Conservation (phyloP, 2,888 invertebrate species). For the Hedychridium roseum region DNA sequence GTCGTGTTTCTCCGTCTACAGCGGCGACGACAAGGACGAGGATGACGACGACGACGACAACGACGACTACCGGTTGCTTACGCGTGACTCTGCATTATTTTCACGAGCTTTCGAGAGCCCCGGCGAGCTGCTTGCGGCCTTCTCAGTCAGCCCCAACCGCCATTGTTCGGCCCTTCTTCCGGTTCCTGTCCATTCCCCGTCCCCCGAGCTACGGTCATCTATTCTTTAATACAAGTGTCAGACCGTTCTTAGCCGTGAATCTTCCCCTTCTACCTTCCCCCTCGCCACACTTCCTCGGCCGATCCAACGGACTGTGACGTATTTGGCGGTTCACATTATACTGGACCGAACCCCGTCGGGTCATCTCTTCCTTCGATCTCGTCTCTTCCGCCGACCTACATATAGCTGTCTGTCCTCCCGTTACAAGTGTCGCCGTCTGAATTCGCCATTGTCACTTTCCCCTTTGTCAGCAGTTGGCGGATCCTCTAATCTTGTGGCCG, state of each 20-base stretch:
- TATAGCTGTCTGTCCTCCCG: too few species aligned
- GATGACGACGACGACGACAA: not conserved
- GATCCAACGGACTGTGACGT: not conserved
- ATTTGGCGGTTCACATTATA: not conserved
- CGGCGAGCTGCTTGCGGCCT: not conserved
- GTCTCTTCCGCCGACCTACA: too few species aligned
- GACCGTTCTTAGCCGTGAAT: not conserved
- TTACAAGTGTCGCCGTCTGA: too few species aligned
- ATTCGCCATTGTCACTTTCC: too few species aligned
- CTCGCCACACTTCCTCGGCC: not conserved
- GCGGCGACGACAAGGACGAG: not conserved
- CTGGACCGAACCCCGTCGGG: too few species aligned
- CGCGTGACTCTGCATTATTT: slow-evolving; percentile 8
- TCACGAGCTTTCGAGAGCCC: slow-evolving; percentile 1
- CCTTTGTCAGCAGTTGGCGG: too few species aligned
- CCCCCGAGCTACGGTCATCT: not conserved
- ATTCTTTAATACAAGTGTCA: slow-evolving; percentile 1
- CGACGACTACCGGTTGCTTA: slow-evolving; percentile 1
- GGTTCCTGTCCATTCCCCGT: not conserved
- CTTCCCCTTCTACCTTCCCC: not conserved
- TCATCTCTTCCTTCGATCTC: too few species aligned
- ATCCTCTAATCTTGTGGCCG: too few species aligned
- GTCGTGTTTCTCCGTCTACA: slow-evolving; percentile 7
- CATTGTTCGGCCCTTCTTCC: not conserved
- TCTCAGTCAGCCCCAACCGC: not conserved